Evolutionary conservation across 2,888 invertebrate species (phyloP).

Genomic region (Rugalucina vietnamica): DNA sequence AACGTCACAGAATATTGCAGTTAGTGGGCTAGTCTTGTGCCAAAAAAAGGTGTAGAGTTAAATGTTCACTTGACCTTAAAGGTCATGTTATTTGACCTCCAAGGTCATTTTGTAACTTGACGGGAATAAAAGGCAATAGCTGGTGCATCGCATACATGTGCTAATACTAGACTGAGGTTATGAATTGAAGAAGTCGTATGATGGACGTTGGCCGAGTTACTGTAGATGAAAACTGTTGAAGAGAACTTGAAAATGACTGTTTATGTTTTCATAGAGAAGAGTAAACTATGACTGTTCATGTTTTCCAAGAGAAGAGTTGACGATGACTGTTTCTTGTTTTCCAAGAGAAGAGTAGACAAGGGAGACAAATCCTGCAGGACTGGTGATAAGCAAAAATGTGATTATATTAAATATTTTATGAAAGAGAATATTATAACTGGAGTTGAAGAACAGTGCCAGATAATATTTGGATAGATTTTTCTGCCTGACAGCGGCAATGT

Average conservation of each 20-base stretch:
- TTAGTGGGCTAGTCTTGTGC: slow-evolving; percentile 32
- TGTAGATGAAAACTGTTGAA: no score
- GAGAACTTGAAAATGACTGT: background rate
- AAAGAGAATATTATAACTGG: no score
- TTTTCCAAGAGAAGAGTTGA: background rate
- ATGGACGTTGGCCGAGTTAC: background rate
- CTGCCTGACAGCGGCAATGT: no score
- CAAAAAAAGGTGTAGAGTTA: slow-evolving; percentile 12
- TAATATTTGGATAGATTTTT: no score
- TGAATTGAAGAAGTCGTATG: background rate
- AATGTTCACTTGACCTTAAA: background rate
- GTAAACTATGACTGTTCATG: background rate
- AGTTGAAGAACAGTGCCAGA: no score
- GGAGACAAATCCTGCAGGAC: background rate
- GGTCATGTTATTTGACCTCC: background rate
- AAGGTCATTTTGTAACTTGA: background rate
- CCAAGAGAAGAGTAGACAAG: background rate
- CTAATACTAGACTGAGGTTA: background rate
- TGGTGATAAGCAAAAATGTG: no score
- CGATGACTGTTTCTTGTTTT: background rate
- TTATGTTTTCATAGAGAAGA: background rate
- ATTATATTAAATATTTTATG: no score
- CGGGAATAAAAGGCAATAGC: background rate
- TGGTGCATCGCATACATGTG: background rate
- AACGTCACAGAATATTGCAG: slow-evolving; percentile 49